These are phyloP conservation scores for Muntiacus muntjak DNA, from an alignment of 2,113 vertebrate species.

Conservation along the genomic window DNA sequence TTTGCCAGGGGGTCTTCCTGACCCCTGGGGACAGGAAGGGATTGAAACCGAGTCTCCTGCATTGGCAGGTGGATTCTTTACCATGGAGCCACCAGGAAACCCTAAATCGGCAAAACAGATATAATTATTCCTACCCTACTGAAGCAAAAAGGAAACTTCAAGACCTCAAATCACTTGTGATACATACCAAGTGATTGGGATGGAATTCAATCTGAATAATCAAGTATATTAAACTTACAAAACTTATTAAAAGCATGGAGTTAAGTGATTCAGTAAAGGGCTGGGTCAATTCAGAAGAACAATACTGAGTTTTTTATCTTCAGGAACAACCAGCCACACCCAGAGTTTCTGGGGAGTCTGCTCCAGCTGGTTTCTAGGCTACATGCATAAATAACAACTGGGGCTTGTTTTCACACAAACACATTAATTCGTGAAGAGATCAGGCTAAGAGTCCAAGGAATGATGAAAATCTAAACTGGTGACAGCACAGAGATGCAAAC, in stretches of 20 bases:
- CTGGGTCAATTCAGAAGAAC: neutral
- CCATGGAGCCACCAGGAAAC: neutral
- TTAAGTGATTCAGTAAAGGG: neutral
- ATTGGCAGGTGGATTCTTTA: neutral
- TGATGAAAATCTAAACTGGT: slow-evolving; percentile 23
- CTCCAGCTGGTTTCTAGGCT: neutral
- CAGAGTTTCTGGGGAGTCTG: neutral
- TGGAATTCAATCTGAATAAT: neutral
- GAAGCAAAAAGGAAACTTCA: neutral
- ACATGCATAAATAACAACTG: neutral
- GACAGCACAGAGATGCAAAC: neutral
- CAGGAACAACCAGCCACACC: neutral
- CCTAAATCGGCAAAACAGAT: neutral
- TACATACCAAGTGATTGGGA: neutral
- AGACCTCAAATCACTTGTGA: neutral
- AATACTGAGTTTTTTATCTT: neutral
- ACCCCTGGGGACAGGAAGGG: neutral
- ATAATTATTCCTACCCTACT: neutral
- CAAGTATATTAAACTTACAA: neutral
- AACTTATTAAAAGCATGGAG: neutral
- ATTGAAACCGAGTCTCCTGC: neutral
- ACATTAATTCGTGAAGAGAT: slow-evolving; percentile 24
- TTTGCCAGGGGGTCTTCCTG: neutral
- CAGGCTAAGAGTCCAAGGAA: neutral
- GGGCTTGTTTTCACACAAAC: slow-evolving; percentile 15